Evolutionary conservation across 2,797 vertebrate genomes (phyloP).

Genomic region (Oreortyx pictus): DNA sequence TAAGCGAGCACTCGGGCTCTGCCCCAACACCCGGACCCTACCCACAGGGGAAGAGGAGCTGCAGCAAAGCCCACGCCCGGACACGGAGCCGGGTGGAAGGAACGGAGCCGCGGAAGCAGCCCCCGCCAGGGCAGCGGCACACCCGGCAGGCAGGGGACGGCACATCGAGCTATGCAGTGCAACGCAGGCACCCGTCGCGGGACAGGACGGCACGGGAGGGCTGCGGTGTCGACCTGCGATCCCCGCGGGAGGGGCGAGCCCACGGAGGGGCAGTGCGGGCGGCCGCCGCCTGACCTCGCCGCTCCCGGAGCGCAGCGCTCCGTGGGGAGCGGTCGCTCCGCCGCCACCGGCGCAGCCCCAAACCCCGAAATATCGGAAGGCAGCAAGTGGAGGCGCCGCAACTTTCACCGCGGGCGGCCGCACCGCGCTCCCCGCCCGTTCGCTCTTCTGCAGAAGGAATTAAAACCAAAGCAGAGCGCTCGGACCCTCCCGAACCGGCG

Average conservation of each 20-base stretch:
- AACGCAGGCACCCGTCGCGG: no score
- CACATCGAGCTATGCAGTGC: neutral
- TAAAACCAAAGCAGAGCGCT: neutral
- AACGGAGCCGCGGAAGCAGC: neutral
- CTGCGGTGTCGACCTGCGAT: neutral
- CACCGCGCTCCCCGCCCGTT: neutral
- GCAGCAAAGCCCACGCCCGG: neutral
- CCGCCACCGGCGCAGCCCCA: neutral
- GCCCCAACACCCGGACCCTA: neutral
- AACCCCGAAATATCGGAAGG: neutral
- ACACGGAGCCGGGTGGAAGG: neutral
- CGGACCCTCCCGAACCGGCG: neutral
- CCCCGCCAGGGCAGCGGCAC: neutral
- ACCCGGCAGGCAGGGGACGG: neutral
- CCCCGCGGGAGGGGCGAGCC: neutral
- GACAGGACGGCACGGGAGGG: neutral
- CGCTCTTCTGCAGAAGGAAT: neutral
- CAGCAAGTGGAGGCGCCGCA: neutral
- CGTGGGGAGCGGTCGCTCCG: neutral
- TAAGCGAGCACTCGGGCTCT: neutral
- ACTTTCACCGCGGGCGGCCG: constrained; percentile 1
- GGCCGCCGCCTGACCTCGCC: neutral
- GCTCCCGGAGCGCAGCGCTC: neutral
- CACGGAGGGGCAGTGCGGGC: neutral
- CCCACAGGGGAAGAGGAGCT: neutral